A percentile compares a stretch with the other conserved stretches of the same genome.
These are phyloP conservation scores for Phthorimaea operculella DNA, from an alignment of 1,140 invertebrate genomes.

Conservation along the genomic window DNA sequence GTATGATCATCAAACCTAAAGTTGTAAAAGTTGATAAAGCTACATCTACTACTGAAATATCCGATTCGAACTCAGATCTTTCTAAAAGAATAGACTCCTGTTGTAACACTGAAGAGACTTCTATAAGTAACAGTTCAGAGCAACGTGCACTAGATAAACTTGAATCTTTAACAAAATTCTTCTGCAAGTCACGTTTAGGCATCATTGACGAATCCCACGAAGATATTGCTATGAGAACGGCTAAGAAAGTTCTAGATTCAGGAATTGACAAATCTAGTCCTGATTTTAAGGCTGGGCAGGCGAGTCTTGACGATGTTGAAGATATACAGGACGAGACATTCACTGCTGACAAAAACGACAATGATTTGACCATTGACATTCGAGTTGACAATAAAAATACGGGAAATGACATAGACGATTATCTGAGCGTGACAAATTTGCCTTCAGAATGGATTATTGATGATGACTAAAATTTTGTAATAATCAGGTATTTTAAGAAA, in stretches of 20 bases:
- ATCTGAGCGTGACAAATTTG: too few relatives aligned
- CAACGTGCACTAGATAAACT: constrained; percentile 54
- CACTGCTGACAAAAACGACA: not conserved
- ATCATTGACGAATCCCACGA: constrained; percentile 58
- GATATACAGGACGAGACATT: constrained; percentile 44
- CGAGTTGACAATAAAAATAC: too few relatives aligned
- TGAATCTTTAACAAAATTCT: constrained; percentile 54
- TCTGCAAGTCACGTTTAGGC: constrained; percentile 51
- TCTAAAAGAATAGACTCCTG: constrained; percentile 43
- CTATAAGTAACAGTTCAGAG: constrained; percentile 34
- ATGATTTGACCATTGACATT: not conserved
- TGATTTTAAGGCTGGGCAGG: constrained; percentile 39
- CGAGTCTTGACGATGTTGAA: constrained; percentile 57
- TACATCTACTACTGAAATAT: constrained; percentile 55
- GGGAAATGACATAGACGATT: too few relatives aligned
- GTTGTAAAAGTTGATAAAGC: constrained; percentile 48
- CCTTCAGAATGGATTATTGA: too few relatives aligned
- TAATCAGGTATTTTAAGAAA: too few relatives aligned
- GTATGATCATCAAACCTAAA: constrained; percentile 52
- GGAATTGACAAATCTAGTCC: constrained; percentile 13
- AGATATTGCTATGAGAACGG: constrained; percentile 38
- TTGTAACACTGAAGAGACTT: constrained; percentile 53
- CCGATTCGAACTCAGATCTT: constrained; percentile 43
- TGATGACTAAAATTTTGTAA: too few relatives aligned
- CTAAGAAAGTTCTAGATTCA: constrained; percentile 19